phyloP scores from a whole-genome alignment of 2,113 vertebrate species.

The Burhinus oedicnemus region DNA sequence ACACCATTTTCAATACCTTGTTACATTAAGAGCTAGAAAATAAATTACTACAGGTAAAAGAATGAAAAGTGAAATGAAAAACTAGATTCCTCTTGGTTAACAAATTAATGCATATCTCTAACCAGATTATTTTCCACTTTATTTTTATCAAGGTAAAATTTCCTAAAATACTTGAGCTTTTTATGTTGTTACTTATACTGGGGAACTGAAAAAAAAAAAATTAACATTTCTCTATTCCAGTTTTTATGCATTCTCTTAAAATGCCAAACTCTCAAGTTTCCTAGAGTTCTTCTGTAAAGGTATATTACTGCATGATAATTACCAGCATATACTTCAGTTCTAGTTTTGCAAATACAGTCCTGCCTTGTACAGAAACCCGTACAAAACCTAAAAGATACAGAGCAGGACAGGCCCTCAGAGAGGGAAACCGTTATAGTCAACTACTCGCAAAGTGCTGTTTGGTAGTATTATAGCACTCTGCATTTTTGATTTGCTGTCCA shows the following conservation, averaged over 20 bases:
- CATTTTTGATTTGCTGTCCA: not conserved
- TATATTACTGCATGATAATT: not conserved
- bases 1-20: not conserved
- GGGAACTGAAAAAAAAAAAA: not conserved
- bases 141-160: not conserved
- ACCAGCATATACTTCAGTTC: not conserved
- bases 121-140: no score
- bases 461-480: fast-evolving
- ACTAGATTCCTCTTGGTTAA: not conserved
- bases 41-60: not conserved
- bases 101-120: not conserved
- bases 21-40: not conserved
- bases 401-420: not conserved
- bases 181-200: not conserved
- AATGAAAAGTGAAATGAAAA: not conserved
- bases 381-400: not conserved
- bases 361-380: not conserved
- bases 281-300: not conserved
- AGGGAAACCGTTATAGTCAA: not conserved
- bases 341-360: not conserved
- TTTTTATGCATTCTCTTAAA: not conserved
- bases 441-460: not conserved
- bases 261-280: not conserved
- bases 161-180: not conserved
- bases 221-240: not conserved